These are phyloP conservation scores for Lumbricus terrestris DNA, from an alignment of 2,888 invertebrate genomes.

Conservation along the genomic window DNA sequence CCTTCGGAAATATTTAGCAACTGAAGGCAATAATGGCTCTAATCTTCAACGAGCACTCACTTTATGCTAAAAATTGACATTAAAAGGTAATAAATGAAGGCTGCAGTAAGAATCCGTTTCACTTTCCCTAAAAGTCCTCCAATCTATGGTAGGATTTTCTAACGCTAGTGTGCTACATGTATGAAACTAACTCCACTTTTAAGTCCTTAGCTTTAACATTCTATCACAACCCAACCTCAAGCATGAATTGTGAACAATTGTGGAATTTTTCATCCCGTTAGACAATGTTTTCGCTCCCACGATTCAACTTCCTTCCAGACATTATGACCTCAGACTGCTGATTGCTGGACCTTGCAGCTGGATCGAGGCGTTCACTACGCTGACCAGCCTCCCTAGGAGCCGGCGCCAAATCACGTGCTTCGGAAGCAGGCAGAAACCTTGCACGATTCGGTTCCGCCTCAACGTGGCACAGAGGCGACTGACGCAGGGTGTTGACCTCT, in stretches of 20 bases:
- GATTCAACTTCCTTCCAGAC: not conserved
- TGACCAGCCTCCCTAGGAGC: not conserved
- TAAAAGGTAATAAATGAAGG: not conserved
- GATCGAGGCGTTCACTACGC: not conserved
- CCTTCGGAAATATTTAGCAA: not conserved
- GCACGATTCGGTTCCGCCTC: not conserved
- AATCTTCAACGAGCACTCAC: not conserved
- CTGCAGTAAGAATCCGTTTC: not conserved
- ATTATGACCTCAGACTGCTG: not conserved
- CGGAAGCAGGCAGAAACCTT: not conserved
- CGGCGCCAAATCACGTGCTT: not conserved
- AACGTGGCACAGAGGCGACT: not conserved
- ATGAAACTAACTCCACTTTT: not conserved
- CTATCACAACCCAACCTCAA: not conserved
- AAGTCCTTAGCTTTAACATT: not conserved
- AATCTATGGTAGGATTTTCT: not conserved
- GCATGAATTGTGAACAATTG: not conserved
- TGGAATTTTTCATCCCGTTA: not conserved
- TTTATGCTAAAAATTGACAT: not conserved
- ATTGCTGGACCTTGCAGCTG: not conserved
- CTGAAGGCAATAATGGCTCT: not conserved
- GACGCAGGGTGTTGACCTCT: not conserved
- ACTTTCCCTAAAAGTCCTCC: not conserved
- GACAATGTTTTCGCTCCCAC: not conserved
- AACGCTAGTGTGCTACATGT: not conserved